These are phyloP conservation scores for Chaetodon auriga DNA, from an alignment of 2,113 vertebrate genomes.

Conservation along the genomic window DNA sequence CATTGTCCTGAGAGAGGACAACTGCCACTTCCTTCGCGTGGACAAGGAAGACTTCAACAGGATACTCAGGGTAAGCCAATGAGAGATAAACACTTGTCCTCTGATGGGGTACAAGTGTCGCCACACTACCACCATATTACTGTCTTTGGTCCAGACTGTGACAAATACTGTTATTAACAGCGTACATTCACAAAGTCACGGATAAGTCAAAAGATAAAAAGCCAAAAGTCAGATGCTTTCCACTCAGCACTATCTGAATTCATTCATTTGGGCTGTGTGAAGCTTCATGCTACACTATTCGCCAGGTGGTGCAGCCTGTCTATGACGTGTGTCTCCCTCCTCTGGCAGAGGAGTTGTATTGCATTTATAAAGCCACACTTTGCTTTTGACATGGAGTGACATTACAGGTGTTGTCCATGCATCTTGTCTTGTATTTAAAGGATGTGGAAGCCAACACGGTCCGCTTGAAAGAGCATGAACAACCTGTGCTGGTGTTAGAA, in stretches of 20 bases:
- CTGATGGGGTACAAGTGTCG: neutral
- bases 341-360: slow-evolving; percentile 30
- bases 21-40: slow-evolving; percentile 97
- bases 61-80: slow-evolving; percentile 91
- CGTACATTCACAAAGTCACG: neutral
- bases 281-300: neutral
- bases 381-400: neutral
- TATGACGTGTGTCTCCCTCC: slow-evolving; percentile 64
- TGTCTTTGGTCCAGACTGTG: neutral
- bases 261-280: neutral
- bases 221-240: no score
- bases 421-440: slow-evolving; percentile 82
- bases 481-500: slow-evolving; percentile 96
- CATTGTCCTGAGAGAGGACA: slow-evolving; percentile 96
- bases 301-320: neutral
- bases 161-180: neutral
- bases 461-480: slow-evolving; percentile 97
- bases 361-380: neutral
- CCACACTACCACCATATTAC: neutral
- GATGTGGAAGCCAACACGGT: slow-evolving; percentile 99
- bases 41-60: slow-evolving; percentile 99
- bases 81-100: neutral
- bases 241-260: neutral
- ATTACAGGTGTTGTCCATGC: neutral
- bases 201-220: no score